A percentile compares a stretch with the other conserved stretches of the same genome.
phyloP scores from a whole-genome alignment of 2,888 invertebrate genomes.

The Cancer borealis region DNA sequence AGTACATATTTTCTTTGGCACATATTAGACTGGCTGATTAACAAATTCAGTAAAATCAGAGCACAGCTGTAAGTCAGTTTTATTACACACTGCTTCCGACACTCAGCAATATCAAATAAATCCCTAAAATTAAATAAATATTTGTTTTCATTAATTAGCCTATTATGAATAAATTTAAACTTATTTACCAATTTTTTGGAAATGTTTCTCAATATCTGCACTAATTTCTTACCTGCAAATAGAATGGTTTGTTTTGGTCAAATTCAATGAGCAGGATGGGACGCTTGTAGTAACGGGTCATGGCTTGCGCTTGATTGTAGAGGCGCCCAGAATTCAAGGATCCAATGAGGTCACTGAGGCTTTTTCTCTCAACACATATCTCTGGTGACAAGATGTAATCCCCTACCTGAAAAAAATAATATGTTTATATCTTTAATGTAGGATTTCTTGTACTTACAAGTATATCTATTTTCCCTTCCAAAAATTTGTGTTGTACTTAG shows the following conservation, averaged over 20 bases:
- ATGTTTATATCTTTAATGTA: background rate
- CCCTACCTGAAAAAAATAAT: slow-evolving; percentile 85
- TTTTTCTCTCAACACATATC: slow-evolving; percentile 96
- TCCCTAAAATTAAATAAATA: too few relatives aligned
- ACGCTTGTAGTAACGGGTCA: slow-evolving; percentile 92
- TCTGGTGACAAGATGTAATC: slow-evolving; percentile 98
- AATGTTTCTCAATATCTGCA: too few relatives aligned
- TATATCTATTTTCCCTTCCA: background rate
- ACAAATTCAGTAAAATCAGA: too few relatives aligned
- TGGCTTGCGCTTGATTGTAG: slow-evolving; percentile 96
- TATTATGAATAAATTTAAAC: too few relatives aligned
- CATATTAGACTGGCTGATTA: too few relatives aligned
- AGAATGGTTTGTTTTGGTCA: slow-evolving; percentile 95
- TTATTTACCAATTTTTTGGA: too few relatives aligned
- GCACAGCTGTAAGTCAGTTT: too few relatives aligned
- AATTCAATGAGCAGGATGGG: slow-evolving; percentile 97
- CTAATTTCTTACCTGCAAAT: slow-evolving; percentile 85
- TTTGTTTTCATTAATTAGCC: too few relatives aligned
- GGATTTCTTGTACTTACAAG: background rate
- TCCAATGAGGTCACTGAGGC: slow-evolving; percentile 81
- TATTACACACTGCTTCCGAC: too few relatives aligned
- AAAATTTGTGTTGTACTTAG: background rate
- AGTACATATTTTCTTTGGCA: too few relatives aligned
- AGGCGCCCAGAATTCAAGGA: slow-evolving; percentile 96
- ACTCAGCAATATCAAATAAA: too few relatives aligned